Evolutionary conservation across 2,113 vertebrate genomes (phyloP).

Genomic region (Hiodon tergisus): DNA sequence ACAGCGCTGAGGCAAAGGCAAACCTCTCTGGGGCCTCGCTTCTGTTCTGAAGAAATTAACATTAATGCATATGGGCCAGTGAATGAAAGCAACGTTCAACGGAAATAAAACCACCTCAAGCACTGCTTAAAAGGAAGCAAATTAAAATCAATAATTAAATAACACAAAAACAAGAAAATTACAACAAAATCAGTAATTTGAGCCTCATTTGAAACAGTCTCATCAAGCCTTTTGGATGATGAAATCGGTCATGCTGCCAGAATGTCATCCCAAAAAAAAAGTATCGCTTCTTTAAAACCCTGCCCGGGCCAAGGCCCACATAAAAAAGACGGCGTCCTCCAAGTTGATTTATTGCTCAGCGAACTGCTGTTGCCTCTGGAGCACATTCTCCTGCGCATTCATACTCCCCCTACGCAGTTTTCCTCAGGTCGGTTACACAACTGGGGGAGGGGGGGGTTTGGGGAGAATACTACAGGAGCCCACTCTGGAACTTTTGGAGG

Average conservation of each 20-base stretch:
- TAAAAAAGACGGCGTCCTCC: neutral
- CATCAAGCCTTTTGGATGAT: neutral
- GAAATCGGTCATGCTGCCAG: slow-evolving; percentile 6
- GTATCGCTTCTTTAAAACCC: slow-evolving; percentile 19
- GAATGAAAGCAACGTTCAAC: neutral
- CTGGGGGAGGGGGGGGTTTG: neutral
- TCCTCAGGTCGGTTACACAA: slow-evolving; percentile 1
- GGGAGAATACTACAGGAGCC: neutral
- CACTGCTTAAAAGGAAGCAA: neutral
- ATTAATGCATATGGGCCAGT: neutral
- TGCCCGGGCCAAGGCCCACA: slow-evolving; percentile 10
- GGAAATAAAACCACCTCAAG: neutral
- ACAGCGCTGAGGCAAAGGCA: neutral
- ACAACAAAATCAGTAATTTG: neutral
- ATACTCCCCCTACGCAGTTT: neutral
- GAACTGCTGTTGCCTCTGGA: neutral
- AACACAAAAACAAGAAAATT: neutral
- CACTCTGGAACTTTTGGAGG: neutral
- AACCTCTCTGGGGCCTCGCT: neutral
- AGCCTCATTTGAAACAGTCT: neutral
- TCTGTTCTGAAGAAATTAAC: neutral
- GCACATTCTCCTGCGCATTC: neutral
- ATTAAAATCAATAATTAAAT: neutral
- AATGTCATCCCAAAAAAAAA: slow-evolving; percentile 10
- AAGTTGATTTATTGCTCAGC: slow-evolving; percentile 7